Evolutionary conservation across 2,113 vertebrate genomes (phyloP), one percentile per base, ranked within the genome.

Genomic region (Mola mola): DNA sequence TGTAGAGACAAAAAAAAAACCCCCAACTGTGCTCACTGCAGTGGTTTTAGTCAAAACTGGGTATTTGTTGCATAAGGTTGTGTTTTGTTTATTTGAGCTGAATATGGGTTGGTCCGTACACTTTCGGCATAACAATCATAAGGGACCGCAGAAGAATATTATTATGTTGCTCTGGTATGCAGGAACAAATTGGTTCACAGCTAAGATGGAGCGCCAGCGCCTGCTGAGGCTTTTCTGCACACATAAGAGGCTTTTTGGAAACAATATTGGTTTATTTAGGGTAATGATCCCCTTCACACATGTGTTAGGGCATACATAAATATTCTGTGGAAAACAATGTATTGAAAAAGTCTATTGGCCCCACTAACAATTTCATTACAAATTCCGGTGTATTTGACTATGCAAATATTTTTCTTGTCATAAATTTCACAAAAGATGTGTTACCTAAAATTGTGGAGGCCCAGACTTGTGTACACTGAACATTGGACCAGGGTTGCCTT

Each of bases 81-180:
- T 52, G 34, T 47, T 69, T 36, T 44, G 11, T 21, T 22, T 40
- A 26, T 58, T 38, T 36, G 10, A 60, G 15, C 34, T 47, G 28
- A 58, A 56, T 55, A 25, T 16, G 7, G 25, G 8, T 36, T 56
- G 5, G 8, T 5, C 3, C 13, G 17, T 24, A 4, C 4, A 4
- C 22, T 38, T 51, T 16, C 50, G 17, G 9, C 17, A 36, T 9
- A 33, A 49, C 44, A 34, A 28, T 37, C 15, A 44, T 52, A 48
- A 11, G 4, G 20, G 13, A 3, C 4, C 15, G 19, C 15, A 13
- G 36, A 58, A 9, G 19, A 29, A 41, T 26, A 10, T 51, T 21
- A 29, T 55, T 58, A 29, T 7, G 48, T 13, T 43, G 1, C 22
- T 56, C 16, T 47, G 13, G 33, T 31, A 16, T 3, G 0, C 59